Percentiles rank a stretch among this genome's conserved stretches.
Conservation (phyloP, 53 echinoderm and acorn worm species). For the Holothuria scabra region DNA sequence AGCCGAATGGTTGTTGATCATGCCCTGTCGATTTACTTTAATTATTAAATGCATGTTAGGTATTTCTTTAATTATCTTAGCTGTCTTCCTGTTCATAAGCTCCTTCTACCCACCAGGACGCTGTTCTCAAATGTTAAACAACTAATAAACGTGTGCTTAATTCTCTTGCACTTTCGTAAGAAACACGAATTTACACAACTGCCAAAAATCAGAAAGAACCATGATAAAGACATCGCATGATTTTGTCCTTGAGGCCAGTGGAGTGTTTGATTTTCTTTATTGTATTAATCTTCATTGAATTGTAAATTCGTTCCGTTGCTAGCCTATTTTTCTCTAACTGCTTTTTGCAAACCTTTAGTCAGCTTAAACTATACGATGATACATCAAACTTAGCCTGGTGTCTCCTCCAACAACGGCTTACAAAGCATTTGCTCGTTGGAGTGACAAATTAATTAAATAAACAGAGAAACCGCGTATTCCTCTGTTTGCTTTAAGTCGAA, state of each 20-base stretch:
- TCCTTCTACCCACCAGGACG: no score
- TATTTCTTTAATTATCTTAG: no score
- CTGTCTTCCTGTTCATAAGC: no score
- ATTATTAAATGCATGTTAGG: no score
- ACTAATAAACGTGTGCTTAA: no score
- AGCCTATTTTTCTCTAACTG: slow-evolving; percentile 2
- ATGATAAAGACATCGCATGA: no score
- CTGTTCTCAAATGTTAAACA: no score
- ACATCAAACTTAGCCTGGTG: slow-evolving; percentile 7
- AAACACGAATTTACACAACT: no score
- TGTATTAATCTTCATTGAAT: slow-evolving; percentile 19
- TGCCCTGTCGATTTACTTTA: no score
- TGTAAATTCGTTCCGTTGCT: background rate
- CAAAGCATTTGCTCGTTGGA: slow-evolving; percentile 17
- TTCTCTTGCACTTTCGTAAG: no score
- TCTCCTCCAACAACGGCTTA: slow-evolving; percentile 16
- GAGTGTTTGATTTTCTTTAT: slow-evolving; percentile 34
- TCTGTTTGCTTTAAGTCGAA: slow-evolving; percentile 26
- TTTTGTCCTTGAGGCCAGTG: slow-evolving; percentile 20
- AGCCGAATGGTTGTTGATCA: no score
- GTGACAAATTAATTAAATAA: slow-evolving; percentile 48
- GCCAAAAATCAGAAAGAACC: no score
- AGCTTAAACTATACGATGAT: slow-evolving; percentile 12
- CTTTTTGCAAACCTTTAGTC: slow-evolving; percentile 24
- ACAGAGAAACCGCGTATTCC: slow-evolving; percentile 13